These are phyloP conservation scores for Neoseiulus cucumeris DNA, from an alignment of 1,140 invertebrate genomes.

Conservation along the genomic window DNA sequence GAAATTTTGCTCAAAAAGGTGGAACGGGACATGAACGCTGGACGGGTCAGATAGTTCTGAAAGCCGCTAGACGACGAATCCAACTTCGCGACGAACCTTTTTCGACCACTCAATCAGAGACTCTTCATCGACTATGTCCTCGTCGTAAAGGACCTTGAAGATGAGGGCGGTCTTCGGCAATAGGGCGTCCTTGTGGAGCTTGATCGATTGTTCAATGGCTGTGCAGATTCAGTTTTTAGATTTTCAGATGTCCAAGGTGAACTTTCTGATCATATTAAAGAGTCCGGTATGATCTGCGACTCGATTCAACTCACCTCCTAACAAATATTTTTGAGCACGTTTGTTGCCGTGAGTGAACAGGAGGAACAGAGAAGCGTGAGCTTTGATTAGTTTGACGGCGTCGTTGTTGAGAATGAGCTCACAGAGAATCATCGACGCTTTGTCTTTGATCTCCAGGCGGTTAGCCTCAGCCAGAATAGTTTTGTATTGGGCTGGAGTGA, in stretches of 20 bases:
- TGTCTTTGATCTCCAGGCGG: conserved; percentile 79
- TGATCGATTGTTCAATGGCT: conserved; percentile 74
- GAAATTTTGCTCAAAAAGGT: no score
- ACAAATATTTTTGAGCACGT: conserved; percentile 80
- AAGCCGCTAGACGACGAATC: conserved; percentile 23
- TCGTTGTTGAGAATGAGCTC: conserved; percentile 74
- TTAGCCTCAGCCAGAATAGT: conserved; percentile 84
- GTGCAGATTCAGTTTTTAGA: not conserved
- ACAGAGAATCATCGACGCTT: conserved; percentile 73
- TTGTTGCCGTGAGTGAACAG: conserved; percentile 70
- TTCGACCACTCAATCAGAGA: conserved; percentile 79
- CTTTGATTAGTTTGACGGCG: conserved; percentile 48
- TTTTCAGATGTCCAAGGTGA: no score
- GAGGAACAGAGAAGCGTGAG: conserved; percentile 35
- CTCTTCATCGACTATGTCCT: conserved; percentile 83
- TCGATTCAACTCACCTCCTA: conserved; percentile 38
- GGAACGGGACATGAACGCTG: no score
- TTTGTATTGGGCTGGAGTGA: conserved; percentile 35
- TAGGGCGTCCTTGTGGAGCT: conserved; percentile 51
- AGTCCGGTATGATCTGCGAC: not conserved
- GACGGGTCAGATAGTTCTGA: no score
- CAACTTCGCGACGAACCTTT: conserved; percentile 38
- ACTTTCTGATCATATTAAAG: no score
- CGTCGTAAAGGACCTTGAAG: conserved; percentile 80
- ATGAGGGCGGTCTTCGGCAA: conserved; percentile 72